phyloP scores from a whole-genome alignment of 1,140 invertebrate species.

The Cotesia chilonis region DNA sequence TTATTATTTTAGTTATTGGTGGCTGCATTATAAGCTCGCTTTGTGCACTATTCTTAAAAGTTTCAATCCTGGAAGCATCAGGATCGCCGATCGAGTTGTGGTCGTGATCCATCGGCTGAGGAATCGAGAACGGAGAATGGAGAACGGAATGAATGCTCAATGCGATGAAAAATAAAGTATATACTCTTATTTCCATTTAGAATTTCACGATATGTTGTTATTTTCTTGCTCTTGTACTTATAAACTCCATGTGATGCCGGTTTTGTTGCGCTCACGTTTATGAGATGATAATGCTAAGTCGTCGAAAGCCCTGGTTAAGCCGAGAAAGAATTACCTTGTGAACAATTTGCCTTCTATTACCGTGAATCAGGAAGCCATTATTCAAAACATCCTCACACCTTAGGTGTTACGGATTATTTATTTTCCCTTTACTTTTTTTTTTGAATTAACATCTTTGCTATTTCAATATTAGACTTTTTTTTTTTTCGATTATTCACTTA shows the following conservation, averaged over 20 bases:
- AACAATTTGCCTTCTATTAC: slow-evolving; percentile 44
- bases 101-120: too few relatives aligned
- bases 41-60: too few relatives aligned
- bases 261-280: background rate
- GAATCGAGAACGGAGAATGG: too few relatives aligned
- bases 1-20: background rate
- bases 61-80: too few relatives aligned
- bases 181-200: slow-evolving; percentile 21
- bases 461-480: too few relatives aligned
- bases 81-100: too few relatives aligned
- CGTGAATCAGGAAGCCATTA: slow-evolving; percentile 40
- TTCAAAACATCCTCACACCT: slow-evolving; percentile 30
- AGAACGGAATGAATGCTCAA: background rate
- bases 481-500: too few relatives aligned
- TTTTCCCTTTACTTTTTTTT: background rate
- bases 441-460: too few relatives aligned
- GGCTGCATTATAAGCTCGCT: background rate
- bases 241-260: too few relatives aligned
- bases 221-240: background rate
- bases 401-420: slow-evolving; percentile 22
- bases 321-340: slow-evolving; percentile 25
- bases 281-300: slow-evolving; percentile 4
- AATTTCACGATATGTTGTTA: slow-evolving; percentile 29
- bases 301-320: slow-evolving; percentile 32
- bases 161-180: background rate